A percentile compares a stretch with the other conserved stretches of the same genome.
These are phyloP conservation scores for Crenuchus spilurus DNA, from an alignment of 2,797 vertebrate genomes.

Conservation along the genomic window DNA sequence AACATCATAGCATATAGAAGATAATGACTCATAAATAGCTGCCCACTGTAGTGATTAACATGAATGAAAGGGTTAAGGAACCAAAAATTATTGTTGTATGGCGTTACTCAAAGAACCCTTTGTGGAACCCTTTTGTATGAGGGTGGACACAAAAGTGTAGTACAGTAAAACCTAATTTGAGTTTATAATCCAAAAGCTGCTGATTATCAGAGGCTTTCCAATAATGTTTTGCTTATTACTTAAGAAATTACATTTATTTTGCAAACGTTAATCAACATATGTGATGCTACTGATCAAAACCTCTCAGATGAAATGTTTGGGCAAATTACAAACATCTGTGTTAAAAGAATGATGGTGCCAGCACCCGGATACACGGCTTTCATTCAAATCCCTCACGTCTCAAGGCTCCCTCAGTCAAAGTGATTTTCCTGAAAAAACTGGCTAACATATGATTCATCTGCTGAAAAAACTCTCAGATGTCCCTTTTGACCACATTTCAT, in stretches of 20 bases:
- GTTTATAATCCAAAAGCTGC: constrained; percentile 33
- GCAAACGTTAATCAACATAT: constrained; percentile 5
- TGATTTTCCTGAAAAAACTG: constrained; percentile 25
- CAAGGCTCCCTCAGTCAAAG: constrained; percentile 27
- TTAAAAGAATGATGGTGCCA: not conserved
- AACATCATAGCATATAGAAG: no score
- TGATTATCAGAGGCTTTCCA: constrained; percentile 12
- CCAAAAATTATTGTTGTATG: no score
- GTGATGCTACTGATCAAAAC: constrained; percentile 22
- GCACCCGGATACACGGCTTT: constrained; percentile 19
- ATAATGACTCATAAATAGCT: no score
- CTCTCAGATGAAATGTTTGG: constrained; percentile 4
- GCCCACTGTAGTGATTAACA: no score
- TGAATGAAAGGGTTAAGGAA: no score
- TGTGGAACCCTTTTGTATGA: no score
- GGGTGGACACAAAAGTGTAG: constrained; percentile 21
- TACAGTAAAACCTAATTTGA: not conserved
- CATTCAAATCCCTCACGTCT: constrained; percentile 22
- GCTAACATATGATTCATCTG: constrained; percentile 26
- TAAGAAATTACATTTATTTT: no score
- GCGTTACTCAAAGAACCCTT: no score
- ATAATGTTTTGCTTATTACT: no score
- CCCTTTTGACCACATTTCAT: constrained; percentile 16
- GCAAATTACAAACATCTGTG: not conserved
- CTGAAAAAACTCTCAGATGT: not conserved